These are phyloP conservation scores for Graphium colonna DNA, from an alignment of 2,888 invertebrate species.

Conservation along the genomic window DNA sequence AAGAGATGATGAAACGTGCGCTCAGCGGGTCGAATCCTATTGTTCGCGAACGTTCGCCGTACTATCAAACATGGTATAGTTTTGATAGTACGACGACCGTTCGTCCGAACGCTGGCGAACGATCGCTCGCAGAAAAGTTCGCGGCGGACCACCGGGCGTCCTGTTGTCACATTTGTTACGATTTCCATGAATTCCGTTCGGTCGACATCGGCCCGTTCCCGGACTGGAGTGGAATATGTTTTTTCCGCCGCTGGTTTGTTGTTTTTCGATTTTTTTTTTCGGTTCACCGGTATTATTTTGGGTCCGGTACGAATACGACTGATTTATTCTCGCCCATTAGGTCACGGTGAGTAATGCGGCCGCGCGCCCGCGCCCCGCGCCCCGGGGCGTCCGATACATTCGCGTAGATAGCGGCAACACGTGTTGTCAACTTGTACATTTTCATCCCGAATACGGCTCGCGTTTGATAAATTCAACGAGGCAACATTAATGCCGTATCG, in stretches of 20 bases:
- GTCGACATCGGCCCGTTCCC: constrained; percentile 66
- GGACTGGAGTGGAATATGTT: constrained; percentile 45
- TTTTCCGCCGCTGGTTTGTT: constrained; percentile 18
- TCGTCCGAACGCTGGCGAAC: not conserved
- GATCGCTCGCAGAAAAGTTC: too few relatives aligned
- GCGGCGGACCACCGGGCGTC: constrained; percentile 55
- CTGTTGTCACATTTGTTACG: constrained; percentile 71
- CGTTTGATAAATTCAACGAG: constrained; percentile 72
- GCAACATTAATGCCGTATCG: constrained; percentile 68
- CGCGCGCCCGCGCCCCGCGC: constrained; percentile 55
- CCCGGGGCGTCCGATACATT: constrained; percentile 70
- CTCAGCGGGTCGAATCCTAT: too few relatives aligned
- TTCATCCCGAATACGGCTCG: constrained; percentile 72
- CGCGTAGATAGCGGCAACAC: constrained; percentile 72
- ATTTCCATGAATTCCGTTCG: constrained; percentile 78
- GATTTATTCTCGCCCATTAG: constrained; percentile 77
- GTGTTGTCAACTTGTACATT: constrained; percentile 79
- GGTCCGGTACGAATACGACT: constrained; percentile 50
- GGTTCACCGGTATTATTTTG: too few relatives aligned
- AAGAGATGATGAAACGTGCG: too few relatives aligned
- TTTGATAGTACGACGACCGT: not conserved
- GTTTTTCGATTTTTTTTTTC: constrained; percentile 49
- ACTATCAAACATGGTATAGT: too few relatives aligned
- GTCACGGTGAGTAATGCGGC: constrained; percentile 73
- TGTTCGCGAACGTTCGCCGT: too few relatives aligned